Base-by-base conservation (phyloP, 2,888 invertebrate species). In the Scaeva pyrastri region DNA sequence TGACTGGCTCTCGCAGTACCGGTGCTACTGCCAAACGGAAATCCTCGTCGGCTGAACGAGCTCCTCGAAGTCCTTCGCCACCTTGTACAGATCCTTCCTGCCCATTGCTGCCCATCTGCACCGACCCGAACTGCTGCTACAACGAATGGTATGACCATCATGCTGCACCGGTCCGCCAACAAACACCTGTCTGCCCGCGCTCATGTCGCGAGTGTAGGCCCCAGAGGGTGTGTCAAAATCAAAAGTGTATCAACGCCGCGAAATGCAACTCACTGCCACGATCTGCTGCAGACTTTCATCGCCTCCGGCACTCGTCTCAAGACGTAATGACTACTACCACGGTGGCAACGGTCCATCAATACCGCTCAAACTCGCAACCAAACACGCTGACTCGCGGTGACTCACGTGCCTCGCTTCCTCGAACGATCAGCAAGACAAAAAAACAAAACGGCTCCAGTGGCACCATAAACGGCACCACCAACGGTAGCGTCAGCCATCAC, bases 181-280 rank as follows among this genome's bases (percentile, higher is more conserved):
- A 72, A 60, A 88, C 88, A 70, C 74, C 88, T 88, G 90, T 91
- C 60, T 93, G 92, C 79, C 70, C 82, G n/a, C 91, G 92, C 71
- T 92, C 92, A 85, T 92, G 91, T 76, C 90, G 92, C 23, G 92
- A 92, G 78, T 91, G 92, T 55, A 91, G 91, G 11, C 92, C 93
- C 39, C 87, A 90, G 72, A 89, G 92, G 60, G 89, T 90, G 60
- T 93, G 93, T 89, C 92, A 91, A 89, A 92, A 92, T 89, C 90
- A 92, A 70, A 92, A 92, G 89, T 93, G 93, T 89, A 90, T 91
- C 85, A 92, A 92, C 80, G 91, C 92, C 88, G 91, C 92, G 88
- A 93, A 93, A 89, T 93, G 93, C 90, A 93, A 93, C 89, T 93
- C 93, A 92, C 92, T 93, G 92, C 93, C 93, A 89, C 91, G 92